Base-by-base conservation (phyloP, 2,797 vertebrate species). In the Manis javanica region DNA sequence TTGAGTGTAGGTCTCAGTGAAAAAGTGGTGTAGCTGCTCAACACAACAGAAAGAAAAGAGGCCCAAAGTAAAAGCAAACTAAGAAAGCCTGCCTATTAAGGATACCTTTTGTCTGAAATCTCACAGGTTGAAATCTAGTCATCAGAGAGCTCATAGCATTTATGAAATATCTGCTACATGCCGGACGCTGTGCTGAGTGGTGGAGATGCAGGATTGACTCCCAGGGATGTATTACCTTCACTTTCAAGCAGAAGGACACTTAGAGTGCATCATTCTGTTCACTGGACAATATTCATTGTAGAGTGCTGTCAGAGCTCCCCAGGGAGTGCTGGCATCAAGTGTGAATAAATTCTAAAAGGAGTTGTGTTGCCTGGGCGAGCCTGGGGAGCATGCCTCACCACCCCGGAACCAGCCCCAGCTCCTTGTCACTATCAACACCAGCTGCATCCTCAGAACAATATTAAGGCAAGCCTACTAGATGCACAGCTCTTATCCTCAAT, bases 11-110 rank as follows among this genome's bases (percentile, higher is more conserved):
- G 26, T 75, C 23, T 69, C 69, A n/a, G 34, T 9, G 19, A 90
- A 71, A 51, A 7, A 37, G 51, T 3, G 66, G 69, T 96, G 94
- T 96, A 96, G 97, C 96, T 97, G 94, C 94, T 98, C 96, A 95
- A 96, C 94, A 49, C 91, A 97, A 97, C 97, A 96, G 96, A 98
- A 96, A 97, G 91, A 97, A 93, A 61, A 5, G 93, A 98, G 95
- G 9, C 39, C 57, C 59, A n/a, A 42, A 34, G 18, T 87, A 37
- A 64, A 21, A 75, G 15, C 31, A 37, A 23, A 71, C 79, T n/a
- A 63, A 68, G 71, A 74, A 34, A 79, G 21, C 26, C 53, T 81
- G 26, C n/a, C 57, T 61, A 31, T 39, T 53, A 26, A 59, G 66
- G 26, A 4, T 75, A 46, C 55, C 24, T 77, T 75, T 64, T 23